Percentiles rank a stretch among this genome's conserved stretches.
Evolutionary conservation across 2,797 vertebrate species (phyloP).

Genomic region (Lagothrix lagotricha): DNA sequence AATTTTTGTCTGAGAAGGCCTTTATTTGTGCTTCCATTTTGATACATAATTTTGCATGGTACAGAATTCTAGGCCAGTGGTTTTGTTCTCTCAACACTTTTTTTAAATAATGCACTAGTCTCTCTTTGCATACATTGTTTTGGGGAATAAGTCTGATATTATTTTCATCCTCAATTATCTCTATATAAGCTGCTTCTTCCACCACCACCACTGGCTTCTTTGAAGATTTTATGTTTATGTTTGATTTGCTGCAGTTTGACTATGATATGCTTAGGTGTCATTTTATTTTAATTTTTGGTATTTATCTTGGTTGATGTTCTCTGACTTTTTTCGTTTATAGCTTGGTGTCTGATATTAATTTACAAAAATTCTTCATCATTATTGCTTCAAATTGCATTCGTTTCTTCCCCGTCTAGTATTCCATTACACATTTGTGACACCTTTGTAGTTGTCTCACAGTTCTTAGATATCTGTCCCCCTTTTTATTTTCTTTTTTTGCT

Average conservation of each 20-base stretch:
- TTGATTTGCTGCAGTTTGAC: not conserved
- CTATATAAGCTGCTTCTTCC: not conserved
- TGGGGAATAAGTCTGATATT: not conserved
- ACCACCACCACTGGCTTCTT: not conserved
- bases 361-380: not conserved
- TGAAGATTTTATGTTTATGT: not conserved
- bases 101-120: not conserved
- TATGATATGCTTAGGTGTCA: not conserved
- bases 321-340: not conserved
- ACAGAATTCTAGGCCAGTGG: not conserved
- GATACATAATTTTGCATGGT: not conserved
- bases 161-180: not conserved
- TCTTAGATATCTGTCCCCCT: not conserved
- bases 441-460: not conserved
- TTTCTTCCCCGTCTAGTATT: not conserved
- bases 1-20: not conserved
- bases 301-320: not conserved
- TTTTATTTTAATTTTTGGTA: not conserved
- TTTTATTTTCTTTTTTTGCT: not conserved
- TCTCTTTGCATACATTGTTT: not conserved
- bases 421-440: not conserved
- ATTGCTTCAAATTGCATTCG: not conserved
- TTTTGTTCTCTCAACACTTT: not conserved
- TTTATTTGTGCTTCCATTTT: not conserved
- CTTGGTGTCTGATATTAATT: not conserved